A percentile compares a stretch with the other conserved stretches of the same genome.
phyloP scores from a whole-genome alignment of 2,888 invertebrate genomes.

The Dicyrtoma fusca region DNA sequence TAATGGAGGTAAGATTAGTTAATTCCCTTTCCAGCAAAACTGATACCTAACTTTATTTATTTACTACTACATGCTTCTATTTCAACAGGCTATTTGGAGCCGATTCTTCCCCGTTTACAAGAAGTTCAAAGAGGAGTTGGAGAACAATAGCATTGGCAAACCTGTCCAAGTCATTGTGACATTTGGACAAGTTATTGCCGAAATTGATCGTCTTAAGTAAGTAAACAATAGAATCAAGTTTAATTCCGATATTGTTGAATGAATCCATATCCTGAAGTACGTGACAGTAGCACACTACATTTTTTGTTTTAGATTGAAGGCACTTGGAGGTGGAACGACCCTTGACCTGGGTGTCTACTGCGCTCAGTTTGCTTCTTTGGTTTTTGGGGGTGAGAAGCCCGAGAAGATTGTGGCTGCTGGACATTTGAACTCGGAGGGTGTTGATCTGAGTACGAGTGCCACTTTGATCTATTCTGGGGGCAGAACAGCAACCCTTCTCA shows the following conservation, averaged over 20 bases:
- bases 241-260: no score
- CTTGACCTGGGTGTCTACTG: slow-evolving; percentile 78
- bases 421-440: slow-evolving; percentile 70
- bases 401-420: slow-evolving; percentile 70
- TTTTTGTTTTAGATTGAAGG: slow-evolving; percentile 64
- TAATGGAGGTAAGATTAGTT: slow-evolving; percentile 59
- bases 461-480: slow-evolving; percentile 69
- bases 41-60: no score
- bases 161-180: slow-evolving; percentile 68
- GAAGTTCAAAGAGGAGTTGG: slow-evolving; percentile 30
- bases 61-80: slow-evolving; percentile 70
- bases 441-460: slow-evolving; percentile 72
- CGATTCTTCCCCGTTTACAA: slow-evolving; percentile 39
- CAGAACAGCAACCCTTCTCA: slow-evolving; percentile 67
- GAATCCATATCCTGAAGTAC: no score
- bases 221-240: not conserved
- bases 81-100: slow-evolving; percentile 40
- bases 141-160: slow-evolving; percentile 66
- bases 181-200: slow-evolving; percentile 69
- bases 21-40: no score
- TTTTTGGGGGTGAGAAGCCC: slow-evolving; percentile 72
- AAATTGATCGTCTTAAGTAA: slow-evolving; percentile 70
- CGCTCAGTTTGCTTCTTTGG: slow-evolving; percentile 72
- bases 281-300: no score
- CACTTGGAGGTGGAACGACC: slow-evolving; percentile 75